A percentile compares a stretch with the other conserved stretches of the same genome.
Conservation (phyloP, 2,113 vertebrate species). For the Podiceps cristatus region DNA sequence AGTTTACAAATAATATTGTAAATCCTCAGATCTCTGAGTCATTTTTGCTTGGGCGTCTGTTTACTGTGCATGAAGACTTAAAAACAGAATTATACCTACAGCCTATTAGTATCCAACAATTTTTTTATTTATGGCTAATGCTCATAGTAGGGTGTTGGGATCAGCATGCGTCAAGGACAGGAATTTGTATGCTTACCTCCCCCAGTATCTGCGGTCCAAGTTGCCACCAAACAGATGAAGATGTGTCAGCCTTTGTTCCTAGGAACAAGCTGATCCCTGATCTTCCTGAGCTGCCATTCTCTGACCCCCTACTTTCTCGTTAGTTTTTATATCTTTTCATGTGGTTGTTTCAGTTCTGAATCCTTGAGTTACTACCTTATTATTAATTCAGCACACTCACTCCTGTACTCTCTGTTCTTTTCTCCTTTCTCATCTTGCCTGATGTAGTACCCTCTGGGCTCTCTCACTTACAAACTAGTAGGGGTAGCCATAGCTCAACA, state of each 20-base stretch:
- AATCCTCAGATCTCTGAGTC: not conserved
- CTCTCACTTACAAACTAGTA: not conserved
- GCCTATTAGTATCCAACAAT: not conserved
- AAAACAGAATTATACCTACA: not conserved
- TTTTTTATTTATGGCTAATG: not conserved
- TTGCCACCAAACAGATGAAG: not conserved
- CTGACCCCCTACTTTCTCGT: not conserved
- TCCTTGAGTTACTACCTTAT: not conserved
- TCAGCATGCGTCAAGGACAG: not conserved
- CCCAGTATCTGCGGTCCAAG: not conserved
- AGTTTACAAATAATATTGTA: not conserved
- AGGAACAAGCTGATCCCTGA: not conserved
- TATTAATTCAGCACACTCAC: not conserved
- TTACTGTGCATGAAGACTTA: not conserved
- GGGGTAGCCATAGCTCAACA: not conserved
- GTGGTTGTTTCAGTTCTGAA: not conserved
- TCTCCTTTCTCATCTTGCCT: not conserved
- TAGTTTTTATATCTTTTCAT: not conserved
- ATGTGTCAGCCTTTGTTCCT: not conserved
- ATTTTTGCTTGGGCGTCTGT: not conserved
- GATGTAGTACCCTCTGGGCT: not conserved
- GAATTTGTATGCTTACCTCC: not conserved
- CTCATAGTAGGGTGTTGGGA: not conserved
- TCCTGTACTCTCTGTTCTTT: not conserved
- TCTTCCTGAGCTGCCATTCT: not conserved